Percentiles rank a stretch among this genome's conserved stretches.
phyloP scores from a whole-genome alignment of 2,888 invertebrate genomes.

The Phengaris arion region DNA sequence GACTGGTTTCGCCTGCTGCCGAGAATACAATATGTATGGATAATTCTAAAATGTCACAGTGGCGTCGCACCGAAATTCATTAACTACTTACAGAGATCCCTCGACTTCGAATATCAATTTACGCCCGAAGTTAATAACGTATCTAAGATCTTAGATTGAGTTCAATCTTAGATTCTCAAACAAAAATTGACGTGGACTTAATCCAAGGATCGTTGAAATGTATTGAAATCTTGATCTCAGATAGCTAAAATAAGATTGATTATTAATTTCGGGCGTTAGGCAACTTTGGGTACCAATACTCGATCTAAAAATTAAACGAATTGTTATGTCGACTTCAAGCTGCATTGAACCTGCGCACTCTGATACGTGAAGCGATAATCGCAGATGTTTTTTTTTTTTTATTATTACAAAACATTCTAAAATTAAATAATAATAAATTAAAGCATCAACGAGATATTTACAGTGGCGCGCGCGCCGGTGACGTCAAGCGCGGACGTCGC shows the following conservation, averaged over 20 bases:
- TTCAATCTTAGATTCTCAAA: no score
- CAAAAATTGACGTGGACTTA: no score
- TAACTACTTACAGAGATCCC: neutral
- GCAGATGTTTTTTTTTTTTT: neutral
- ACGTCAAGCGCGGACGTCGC: no score
- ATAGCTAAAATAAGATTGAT: no score
- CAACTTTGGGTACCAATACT: neutral
- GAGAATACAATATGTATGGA: neutral
- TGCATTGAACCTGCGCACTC: neutral
- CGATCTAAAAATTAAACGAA: neutral
- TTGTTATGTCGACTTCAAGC: neutral
- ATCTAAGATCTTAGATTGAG: no score
- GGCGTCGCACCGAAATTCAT: neutral
- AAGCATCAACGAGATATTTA: conserved; percentile 25
- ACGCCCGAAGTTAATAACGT: no score
- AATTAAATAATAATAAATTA: conserved; percentile 29
- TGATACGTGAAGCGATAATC: neutral
- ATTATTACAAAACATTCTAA: conserved; percentile 15
- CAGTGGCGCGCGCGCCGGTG: neutral
- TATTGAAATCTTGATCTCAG: no score
- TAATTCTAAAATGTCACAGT: neutral
- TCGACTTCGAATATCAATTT: neutral
- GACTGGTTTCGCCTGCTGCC: neutral
- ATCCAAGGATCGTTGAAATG: no score
- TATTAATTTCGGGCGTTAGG: neutral